Evolutionary conservation across 1,140 invertebrate genomes (phyloP), one percentile per base, ranked within the genome.

Genomic region (Scaptomyza pallida): DNA sequence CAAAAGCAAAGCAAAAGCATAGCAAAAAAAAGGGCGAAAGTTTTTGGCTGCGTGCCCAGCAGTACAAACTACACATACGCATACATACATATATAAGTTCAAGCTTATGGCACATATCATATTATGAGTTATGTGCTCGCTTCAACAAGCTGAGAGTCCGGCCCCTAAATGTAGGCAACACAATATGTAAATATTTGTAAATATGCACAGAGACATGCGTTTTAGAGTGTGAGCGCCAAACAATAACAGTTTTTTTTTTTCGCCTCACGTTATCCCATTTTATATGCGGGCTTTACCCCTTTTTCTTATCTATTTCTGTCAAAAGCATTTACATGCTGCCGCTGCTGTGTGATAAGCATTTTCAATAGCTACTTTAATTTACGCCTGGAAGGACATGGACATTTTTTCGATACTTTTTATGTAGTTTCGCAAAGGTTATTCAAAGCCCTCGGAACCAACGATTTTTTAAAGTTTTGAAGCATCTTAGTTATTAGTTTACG

Each of bases 101-200:
- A 43, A 56, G 35, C 43, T 64, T 70, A 56, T 63, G 41, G 33
- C 59, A 37, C 43, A 51, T 47, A 55, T 59, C 68, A 78, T 70
- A 69, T 70, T 57, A 78, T 60, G 68, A 70, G 70, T 78, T 74
- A 64, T 78, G 60, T 51, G 56, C 72, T 59, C 54, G 51, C 69
- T 68, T 68, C 75, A 78, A 56, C 69, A 63, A 6, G 68, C 51
- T 37, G 44, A 67, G 60, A 78, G 72, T 61, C 59, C 41, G 59
- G 43, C 26, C 55, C 41, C 50, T 2, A 52, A 57, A 62, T 59
- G 47, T 72, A 48, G 62, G 68, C 65, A 30, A 50, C 45, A 56
- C 33, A 68, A 67, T 55, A 68, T 63, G 75, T 54, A 75, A 61
- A 72, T 48, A 47, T 35, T 6, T 37, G 33, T 33, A 33, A 21